Base-by-base conservation (phyloP, 1,140 invertebrate genomes). In the Mylabris phalerata region DNA sequence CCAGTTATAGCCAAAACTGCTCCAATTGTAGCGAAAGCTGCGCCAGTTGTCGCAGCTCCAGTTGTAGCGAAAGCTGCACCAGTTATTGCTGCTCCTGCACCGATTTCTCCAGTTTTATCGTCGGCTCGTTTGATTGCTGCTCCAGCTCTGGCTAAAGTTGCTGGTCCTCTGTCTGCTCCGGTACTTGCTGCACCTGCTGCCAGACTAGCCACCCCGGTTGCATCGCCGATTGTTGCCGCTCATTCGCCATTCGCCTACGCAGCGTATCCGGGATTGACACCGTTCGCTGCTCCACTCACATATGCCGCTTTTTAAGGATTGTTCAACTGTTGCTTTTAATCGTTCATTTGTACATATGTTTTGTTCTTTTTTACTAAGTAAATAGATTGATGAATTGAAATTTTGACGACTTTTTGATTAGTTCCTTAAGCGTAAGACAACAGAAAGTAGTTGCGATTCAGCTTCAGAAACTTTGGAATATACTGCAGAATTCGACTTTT, bases 161-260 rank as follows among this genome's bases (percentile, higher is more conserved):
- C 69, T 27, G 47, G 43, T 26, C 59, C 59, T n/a, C 10, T 78
- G 4, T 79, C 62, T 24, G 48, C 63, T 41, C 50, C 55, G 1
- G 27, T 48, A 13, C 32, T 58, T 39, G 62, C 55, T 25, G 60
- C 60, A 13, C 32, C 55, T 39, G 62, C 55, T 25, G 60, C 60
- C 26, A 46, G 56, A 68, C 55, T 73, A 68, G 26, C 69, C 44
- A 45, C 59, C 32, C 59, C 59, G 19, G 27, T 78, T 5, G 79
- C 79, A 19, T 52, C 48, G 27, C 60, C 72, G 2, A 74, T 73
- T 6, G 71, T 76, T 1, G 70, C 76, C 39, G 71, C 76, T 13
- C 76, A 78, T 59, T 4, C 32, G 4, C 55, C 44, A 27, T 57
- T 43, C 41, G 32, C 32, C 32, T 32, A 32, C 32, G 7, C 32